phyloP scores from a whole-genome alignment of 2,888 invertebrate species.

The Melinaea menophilus region DNA sequence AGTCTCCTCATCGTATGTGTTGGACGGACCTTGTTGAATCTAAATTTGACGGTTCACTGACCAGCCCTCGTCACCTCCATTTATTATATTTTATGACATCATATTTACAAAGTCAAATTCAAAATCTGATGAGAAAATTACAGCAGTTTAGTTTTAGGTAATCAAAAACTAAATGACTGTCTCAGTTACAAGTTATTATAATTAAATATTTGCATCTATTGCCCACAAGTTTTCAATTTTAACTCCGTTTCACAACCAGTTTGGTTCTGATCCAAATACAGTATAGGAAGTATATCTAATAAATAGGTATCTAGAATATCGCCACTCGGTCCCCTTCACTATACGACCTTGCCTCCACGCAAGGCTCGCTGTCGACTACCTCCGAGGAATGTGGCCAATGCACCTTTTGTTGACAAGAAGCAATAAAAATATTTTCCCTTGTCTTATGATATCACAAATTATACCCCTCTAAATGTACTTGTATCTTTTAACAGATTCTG shows the following conservation, averaged over 20 bases:
- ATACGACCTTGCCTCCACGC: constrained; percentile 64
- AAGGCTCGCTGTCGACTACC: constrained; percentile 63
- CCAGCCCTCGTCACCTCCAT: constrained; percentile 36
- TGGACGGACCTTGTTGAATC: constrained; percentile 57
- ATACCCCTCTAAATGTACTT: no score
- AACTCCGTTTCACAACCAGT: constrained; percentile 13
- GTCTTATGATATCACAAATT: no score
- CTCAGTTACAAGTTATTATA: no score
- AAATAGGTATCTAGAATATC: constrained; percentile 18
- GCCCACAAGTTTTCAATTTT: not conserved
- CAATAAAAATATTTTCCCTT: constrained; percentile 22
- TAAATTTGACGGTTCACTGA: constrained; percentile 59
- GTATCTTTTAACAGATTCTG: no score
- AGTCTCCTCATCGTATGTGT: constrained; percentile 48
- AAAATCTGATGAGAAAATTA: no score
- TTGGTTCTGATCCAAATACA: constrained; percentile 20
- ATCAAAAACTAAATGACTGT: no score
- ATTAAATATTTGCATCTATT: no score
- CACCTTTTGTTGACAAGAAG: constrained; percentile 54
- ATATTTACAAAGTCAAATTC: not conserved
- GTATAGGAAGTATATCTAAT: constrained; percentile 26
- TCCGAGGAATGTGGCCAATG: constrained; percentile 66
- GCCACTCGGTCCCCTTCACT: constrained; percentile 57
- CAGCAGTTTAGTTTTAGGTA: no score
- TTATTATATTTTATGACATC: not conserved